Percentiles rank a stretch among this genome's conserved stretches.
phyloP scores from a whole-genome alignment of 2,113 vertebrate genomes.

The Callorhinus ursinus region DNA sequence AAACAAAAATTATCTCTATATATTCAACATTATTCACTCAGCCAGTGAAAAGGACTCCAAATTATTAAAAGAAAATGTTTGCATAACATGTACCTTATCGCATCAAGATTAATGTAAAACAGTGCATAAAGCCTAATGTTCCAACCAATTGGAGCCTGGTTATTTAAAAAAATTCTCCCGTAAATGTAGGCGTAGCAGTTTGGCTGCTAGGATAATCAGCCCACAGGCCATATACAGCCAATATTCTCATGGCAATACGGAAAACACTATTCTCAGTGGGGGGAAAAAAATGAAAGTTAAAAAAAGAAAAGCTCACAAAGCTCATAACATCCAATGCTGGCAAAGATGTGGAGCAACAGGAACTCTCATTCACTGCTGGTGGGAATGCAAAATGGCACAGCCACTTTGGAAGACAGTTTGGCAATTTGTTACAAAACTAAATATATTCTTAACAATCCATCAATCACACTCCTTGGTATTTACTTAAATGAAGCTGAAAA shows the following conservation, averaged over 20 bases:
- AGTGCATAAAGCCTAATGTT: neutral
- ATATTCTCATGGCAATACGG: neutral
- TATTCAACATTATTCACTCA: conserved; percentile 20
- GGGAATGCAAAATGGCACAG: neutral
- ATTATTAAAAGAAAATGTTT: conserved; percentile 37
- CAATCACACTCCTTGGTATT: neutral
- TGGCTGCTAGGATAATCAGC: neutral
- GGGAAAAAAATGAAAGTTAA: neutral
- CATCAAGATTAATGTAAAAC: neutral
- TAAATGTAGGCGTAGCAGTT: neutral
- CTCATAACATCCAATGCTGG: neutral
- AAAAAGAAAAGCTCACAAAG: neutral
- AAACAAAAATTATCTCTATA: neutral
- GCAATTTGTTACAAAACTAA: conserved; percentile 23
- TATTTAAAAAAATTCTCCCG: conserved; percentile 5
- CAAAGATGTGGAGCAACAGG: neutral
- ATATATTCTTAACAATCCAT: conserved; percentile 16
- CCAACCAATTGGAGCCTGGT: neutral
- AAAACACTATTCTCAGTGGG: neutral
- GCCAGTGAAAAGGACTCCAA: conserved; percentile 30
- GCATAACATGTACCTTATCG: neutral
- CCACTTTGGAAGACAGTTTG: neutral
- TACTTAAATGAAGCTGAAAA: conserved; percentile 19
- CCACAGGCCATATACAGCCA: neutral
- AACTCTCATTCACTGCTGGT: neutral